Conservation (phyloP, 2,888 invertebrate species). For the Blera fallax region DNA sequence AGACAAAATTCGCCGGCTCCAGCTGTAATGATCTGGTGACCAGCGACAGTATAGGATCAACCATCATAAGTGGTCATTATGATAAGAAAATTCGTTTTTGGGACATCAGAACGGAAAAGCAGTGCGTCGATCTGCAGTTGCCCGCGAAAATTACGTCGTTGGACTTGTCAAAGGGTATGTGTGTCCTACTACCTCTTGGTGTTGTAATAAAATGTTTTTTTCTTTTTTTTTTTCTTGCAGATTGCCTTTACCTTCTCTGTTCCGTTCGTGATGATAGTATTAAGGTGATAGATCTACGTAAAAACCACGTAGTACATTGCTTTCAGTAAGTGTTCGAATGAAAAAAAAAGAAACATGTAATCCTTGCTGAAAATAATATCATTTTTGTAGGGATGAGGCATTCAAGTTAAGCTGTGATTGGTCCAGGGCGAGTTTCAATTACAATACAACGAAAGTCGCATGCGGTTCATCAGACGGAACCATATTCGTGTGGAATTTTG, state of each 20-base stretch:
- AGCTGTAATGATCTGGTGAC: slow-evolving; percentile 98
- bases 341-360: neutral
- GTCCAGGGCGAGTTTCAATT: slow-evolving; percentile 95
- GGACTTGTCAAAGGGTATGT: slow-evolving; percentile 92
- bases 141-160: slow-evolving; percentile 97
- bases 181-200: too few species aligned
- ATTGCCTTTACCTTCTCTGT: slow-evolving; percentile 93
- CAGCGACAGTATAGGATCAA: slow-evolving; percentile 90
- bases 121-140: slow-evolving; percentile 92
- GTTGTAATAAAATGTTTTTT: neutral
- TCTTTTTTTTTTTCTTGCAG: slow-evolving; percentile 84
- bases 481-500: slow-evolving; percentile 94
- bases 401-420: slow-evolving; percentile 98
- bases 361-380: neutral
- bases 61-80: slow-evolving; percentile 98
- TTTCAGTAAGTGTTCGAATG: slow-evolving; percentile 88
- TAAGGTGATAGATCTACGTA: slow-evolving; percentile 95
- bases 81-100: slow-evolving; percentile 98
- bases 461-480: slow-evolving; percentile 96
- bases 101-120: slow-evolving; percentile 95
- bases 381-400: slow-evolving; percentile 90
- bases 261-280: slow-evolving; percentile 98
- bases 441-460: slow-evolving; percentile 93
- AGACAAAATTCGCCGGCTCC: slow-evolving; percentile 97
- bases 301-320: slow-evolving; percentile 94